Percentiles rank a stretch among this genome's conserved stretches.
Conservation (phyloP, 2,888 invertebrate genomes). For the Pharmacophagus antenor region DNA sequence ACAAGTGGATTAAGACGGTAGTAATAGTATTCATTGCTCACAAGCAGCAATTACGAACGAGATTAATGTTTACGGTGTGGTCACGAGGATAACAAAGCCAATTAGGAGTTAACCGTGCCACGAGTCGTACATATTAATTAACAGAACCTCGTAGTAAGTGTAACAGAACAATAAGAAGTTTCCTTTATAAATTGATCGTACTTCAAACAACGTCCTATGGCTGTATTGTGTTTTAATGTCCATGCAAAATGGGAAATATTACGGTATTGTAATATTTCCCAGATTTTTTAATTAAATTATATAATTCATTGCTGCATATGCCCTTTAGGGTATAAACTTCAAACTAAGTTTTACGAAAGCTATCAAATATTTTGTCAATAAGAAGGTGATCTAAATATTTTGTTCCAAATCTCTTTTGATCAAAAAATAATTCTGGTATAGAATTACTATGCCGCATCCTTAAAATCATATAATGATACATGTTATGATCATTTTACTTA, state of each 20-base stretch:
- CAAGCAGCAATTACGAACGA: constrained; percentile 31
- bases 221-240: constrained; percentile 3
- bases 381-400: no score
- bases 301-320: not conserved
- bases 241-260: constrained; percentile 4
- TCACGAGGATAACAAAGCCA: constrained; percentile 52
- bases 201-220: constrained; percentile 2
- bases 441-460: no score
- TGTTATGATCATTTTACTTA: no score
- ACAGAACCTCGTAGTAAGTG: constrained; percentile 36
- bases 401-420: no score
- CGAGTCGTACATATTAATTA: constrained; percentile 42
- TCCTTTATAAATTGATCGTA: constrained; percentile 23
- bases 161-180: constrained; percentile 36
- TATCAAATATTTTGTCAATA: no score
- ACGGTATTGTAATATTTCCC: not conserved
- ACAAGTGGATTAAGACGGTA: constrained; percentile 15
- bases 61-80: constrained; percentile 39
- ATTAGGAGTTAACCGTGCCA: constrained; percentile 46
- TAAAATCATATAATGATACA: no score
- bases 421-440: no score
- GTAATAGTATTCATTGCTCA: constrained; percentile 18
- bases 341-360: no score
- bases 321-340: no score
- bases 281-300: not conserved